Evolutionary conservation across 64 coral and sea anemone species (phyloP).

Genomic region (Actinia tenebrosa): DNA sequence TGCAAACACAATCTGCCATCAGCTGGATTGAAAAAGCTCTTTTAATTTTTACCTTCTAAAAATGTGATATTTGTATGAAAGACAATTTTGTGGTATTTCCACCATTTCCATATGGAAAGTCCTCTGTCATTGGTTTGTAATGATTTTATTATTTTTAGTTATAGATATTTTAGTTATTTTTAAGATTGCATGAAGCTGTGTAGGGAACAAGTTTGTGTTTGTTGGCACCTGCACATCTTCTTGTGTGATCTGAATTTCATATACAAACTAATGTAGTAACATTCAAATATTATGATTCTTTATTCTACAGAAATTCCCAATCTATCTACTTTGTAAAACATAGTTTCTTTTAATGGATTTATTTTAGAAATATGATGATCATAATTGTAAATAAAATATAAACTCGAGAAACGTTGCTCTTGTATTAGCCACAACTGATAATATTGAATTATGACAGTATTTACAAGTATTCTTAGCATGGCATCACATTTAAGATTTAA

Average conservation of each 20-base stretch:
- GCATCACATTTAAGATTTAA: no score
- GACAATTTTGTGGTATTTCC: neutral
- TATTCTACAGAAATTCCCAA: neutral
- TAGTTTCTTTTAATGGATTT: neutral
- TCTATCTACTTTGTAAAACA: neutral
- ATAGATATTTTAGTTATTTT: neutral
- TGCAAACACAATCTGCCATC: slow-evolving; percentile 38
- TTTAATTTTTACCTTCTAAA: neutral
- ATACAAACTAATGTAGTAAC: neutral
- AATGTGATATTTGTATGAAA: neutral
- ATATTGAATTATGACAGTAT: no score
- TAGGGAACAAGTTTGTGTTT: neutral
- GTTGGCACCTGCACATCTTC: neutral
- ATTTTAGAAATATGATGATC: no score
- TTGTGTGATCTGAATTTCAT: neutral
- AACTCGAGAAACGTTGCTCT: no score
- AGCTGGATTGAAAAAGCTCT: neutral
- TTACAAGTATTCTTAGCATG: no score
- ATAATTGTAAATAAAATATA: no score
- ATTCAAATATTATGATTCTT: neutral
- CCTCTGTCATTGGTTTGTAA: neutral
- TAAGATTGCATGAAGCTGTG: neutral
- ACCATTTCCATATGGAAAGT: neutral
- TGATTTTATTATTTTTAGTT: neutral
- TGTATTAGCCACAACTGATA: no score